Conservation (phyloP, 2,797 vertebrate genomes). For the Tapera naevia region DNA sequence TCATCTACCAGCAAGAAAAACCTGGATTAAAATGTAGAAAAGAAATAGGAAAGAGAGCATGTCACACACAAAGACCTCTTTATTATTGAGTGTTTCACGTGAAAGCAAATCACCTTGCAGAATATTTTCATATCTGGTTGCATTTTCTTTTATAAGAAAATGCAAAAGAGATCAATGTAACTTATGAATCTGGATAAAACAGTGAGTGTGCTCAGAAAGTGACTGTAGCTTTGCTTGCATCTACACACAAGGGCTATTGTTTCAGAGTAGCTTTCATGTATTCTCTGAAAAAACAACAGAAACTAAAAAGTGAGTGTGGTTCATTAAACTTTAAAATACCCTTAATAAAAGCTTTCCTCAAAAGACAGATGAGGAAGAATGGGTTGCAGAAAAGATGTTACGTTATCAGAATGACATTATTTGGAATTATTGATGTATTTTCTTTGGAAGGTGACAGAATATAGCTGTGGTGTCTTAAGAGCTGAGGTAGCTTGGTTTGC, state of each 20-base stretch:
- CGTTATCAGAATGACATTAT: neutral
- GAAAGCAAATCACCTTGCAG: neutral
- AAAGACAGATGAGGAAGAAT: neutral
- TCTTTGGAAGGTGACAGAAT: neutral
- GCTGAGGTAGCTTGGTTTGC: neutral
- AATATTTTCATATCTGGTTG: constrained; percentile 21
- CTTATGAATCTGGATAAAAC: constrained; percentile 41
- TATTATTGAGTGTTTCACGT: constrained; percentile 49
- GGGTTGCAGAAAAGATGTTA: neutral
- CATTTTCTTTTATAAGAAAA: constrained; percentile 58
- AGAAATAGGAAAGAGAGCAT: neutral
- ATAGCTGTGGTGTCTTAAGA: neutral
- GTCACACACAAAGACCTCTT: constrained; percentile 30
- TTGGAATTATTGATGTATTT: constrained; percentile 21
- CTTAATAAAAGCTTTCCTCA: neutral
- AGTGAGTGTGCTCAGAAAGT: neutral
- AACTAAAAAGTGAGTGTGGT: neutral
- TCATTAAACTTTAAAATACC: constrained; percentile 19
- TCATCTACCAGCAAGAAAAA: constrained; percentile 43
- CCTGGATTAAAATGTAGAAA: constrained; percentile 41
- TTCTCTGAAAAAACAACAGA: constrained; percentile 20
- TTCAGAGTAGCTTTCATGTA: neutral
- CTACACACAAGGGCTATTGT: neutral
- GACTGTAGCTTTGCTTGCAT: neutral
- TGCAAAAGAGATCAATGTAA: neutral